Base-by-base conservation (phyloP, 2,113 vertebrate species). In the Pomatostomus ruficeps region DNA sequence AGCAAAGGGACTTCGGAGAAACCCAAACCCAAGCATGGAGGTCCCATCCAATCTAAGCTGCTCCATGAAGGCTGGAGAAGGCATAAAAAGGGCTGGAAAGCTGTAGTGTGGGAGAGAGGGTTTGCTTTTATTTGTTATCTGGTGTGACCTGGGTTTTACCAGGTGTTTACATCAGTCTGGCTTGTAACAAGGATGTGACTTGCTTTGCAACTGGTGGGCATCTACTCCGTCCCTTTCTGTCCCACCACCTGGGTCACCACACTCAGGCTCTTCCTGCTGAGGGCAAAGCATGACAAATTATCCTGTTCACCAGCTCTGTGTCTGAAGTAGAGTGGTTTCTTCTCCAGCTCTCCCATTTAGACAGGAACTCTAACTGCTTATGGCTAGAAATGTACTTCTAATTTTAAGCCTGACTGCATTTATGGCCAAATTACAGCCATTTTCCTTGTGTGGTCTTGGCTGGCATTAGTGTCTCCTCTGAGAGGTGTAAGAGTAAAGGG, bases 351-450 rank as follows among this genome's bases (percentile, higher is more conserved):
- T 48, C 33, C 29, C 29, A 26, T 59, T 80, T 42, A 74, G 23
- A 81, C 63, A 35, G 42, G 15, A 15, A 7, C 3, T 93, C n/a
- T 38, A 65, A n/a, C 29, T 86, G 72, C 36, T 77, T n/a, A n/a
- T 75, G 78, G 35, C 31, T 77, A 48, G 59, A 71, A 88, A 70
- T 0, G 2, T 29, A 36, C 46, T 80, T 77, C 63, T 84, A 43
- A 89, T 95, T 85, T 94, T 85, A 84, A 93, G 40, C 70, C 89
- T 91, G 68, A 86, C 43, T 77, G 45, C 38, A 33, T 86, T 80
- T 73, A 77, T 77, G 46, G 38, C 31, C 67, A 82, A 35, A 75
- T 79, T 89, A 66, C 18, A 82, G 61, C 12, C 20, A 52, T 83
- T 73, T 73, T 73, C 35, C 58, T 90, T 85, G 48, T 52, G 40